Percentiles rank a stretch among this genome's conserved stretches.
Conservation (phyloP, 2,888 invertebrate genomes). For the Gibbula magus region DNA sequence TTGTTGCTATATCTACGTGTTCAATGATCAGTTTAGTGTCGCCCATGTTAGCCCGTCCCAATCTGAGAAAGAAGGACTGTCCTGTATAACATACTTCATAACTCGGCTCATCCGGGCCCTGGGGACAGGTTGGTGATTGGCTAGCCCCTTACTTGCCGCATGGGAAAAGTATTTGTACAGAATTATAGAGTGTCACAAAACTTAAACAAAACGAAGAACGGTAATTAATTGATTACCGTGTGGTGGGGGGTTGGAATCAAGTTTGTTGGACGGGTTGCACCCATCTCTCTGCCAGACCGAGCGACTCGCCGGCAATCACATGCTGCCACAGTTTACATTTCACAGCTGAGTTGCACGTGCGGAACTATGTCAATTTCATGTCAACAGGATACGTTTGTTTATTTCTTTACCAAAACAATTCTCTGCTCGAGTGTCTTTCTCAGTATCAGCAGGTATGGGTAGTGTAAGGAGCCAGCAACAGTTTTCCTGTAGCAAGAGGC, state of each 20-base stretch:
- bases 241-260: too few species aligned
- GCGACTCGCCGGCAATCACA: neutral
- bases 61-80: too few species aligned
- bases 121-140: neutral
- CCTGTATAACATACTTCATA: neutral
- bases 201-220: too few species aligned
- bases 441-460: slow-evolving; percentile 3
- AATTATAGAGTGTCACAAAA: too few species aligned
- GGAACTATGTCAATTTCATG: slow-evolving; percentile 25
- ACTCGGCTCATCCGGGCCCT: neutral
- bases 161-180: too few species aligned
- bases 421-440: slow-evolving; percentile 21
- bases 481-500: slow-evolving; percentile 1
- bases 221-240: too few species aligned
- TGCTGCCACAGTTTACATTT: slow-evolving; percentile 17
- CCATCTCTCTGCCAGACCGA: too few species aligned
- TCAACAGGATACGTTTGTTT: slow-evolving; percentile 25
- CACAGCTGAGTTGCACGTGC: slow-evolving; percentile 24
- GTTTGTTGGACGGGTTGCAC: too few species aligned
- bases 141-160: too few species aligned
- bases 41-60: too few species aligned
- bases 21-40: too few species aligned
- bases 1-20: too few species aligned
- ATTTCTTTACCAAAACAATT: slow-evolving; percentile 24
- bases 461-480: neutral